Conservation (phyloP, 2,888 invertebrate species). For the Euplagia quadripunctaria region DNA sequence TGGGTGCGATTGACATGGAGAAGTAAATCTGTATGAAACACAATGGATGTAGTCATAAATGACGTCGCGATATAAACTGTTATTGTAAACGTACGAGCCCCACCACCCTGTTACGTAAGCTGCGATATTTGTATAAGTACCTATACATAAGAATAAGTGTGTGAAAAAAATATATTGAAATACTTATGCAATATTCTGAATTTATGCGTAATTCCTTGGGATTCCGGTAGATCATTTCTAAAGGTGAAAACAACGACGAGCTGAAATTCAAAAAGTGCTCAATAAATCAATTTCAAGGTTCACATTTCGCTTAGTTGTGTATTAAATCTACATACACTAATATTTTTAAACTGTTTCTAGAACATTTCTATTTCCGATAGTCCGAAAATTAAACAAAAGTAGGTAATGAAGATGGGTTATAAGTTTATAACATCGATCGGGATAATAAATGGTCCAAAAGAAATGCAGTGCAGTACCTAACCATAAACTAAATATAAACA, state of each 20-base stretch:
- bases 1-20: neutral
- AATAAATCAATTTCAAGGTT: too few relatives aligned
- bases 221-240: neutral
- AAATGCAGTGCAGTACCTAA: too few relatives aligned
- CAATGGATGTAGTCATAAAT: slow-evolving; percentile 39
- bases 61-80: slow-evolving; percentile 22
- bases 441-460: too few relatives aligned
- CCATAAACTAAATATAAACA: too few relatives aligned
- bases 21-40: slow-evolving; percentile 21
- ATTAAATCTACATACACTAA: too few relatives aligned
- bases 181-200: neutral
- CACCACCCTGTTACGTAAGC: slow-evolving; percentile 20
- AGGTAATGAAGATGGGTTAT: too few relatives aligned
- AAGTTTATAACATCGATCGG: too few relatives aligned
- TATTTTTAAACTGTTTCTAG: too few relatives aligned
- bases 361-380: too few relatives aligned
- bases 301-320: too few relatives aligned
- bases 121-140: neutral
- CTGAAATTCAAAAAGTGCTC: neutral
- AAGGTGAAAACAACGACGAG: neutral
- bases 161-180: neutral
- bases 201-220: neutral
- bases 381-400: too few relatives aligned
- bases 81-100: slow-evolving; percentile 24
- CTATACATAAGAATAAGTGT: neutral